A percentile compares a stretch with the other conserved stretches of the same genome.
phyloP scores from a whole-genome alignment of 2,113 vertebrate genomes.

The Protomyctophum bolini region DNA sequence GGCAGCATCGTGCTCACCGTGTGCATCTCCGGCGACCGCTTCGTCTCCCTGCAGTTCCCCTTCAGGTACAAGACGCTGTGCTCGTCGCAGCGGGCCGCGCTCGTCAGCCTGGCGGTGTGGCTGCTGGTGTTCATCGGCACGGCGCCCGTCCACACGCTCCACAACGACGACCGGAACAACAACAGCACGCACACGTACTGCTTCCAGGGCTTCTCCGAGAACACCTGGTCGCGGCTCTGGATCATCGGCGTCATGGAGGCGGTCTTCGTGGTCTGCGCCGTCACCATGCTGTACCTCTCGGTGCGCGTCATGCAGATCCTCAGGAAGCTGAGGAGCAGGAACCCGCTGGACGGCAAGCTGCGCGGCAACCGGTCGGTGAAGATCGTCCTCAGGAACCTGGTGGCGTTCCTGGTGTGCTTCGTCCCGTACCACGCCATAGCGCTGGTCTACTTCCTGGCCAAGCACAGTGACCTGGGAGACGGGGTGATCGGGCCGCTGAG shows the following conservation, averaged over 20 bases:
- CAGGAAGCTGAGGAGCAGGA: constrained; percentile 45
- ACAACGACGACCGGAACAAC: neutral
- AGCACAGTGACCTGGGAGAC: neutral
- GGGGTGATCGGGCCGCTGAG: constrained; percentile 25
- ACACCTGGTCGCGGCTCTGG: constrained; percentile 52
- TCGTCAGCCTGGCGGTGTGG: constrained; percentile 66
- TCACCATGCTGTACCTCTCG: constrained; percentile 70
- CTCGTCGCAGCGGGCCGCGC: constrained; percentile 67
- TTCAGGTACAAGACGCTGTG: constrained; percentile 53
- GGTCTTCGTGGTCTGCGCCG: constrained; percentile 52
- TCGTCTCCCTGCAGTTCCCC: constrained; percentile 62
- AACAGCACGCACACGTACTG: constrained; percentile 39
- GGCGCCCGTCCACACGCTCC: constrained; percentile 48
- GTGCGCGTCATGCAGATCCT: constrained; percentile 43
- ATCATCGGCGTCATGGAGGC: constrained; percentile 56
- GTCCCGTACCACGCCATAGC: constrained; percentile 72
- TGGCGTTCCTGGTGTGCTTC: constrained; percentile 72
- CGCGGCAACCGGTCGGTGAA: constrained; percentile 62
- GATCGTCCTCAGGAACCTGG: constrained; percentile 71
- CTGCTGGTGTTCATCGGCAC: constrained; percentile 40
- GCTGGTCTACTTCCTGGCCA: constrained; percentile 68
- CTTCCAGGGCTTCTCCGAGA: constrained; percentile 71
- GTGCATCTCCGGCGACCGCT: constrained; percentile 75
- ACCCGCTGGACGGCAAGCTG: constrained; percentile 26
- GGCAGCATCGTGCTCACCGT: constrained; percentile 78